Evolutionary conservation across 2,797 vertebrate species (phyloP).

Genomic region (Epinephelus malabaricus): DNA sequence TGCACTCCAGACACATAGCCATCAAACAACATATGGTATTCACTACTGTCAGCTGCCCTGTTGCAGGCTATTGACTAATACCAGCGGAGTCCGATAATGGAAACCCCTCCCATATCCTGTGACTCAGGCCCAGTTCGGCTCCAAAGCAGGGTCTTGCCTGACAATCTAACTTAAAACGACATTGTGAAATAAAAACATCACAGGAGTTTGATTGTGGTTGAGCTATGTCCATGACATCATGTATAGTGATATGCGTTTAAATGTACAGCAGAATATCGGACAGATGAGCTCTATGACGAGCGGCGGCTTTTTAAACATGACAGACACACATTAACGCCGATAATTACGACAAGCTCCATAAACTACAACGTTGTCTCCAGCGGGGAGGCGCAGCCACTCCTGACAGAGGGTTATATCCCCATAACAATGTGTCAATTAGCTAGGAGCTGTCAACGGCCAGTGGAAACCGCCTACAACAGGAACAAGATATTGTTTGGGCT

Average conservation of each 20-base stretch:
- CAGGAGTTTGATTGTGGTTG: background rate
- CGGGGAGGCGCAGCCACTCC: background rate
- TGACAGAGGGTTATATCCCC: slow-evolving; percentile 15
- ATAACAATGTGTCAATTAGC: slow-evolving; percentile 38
- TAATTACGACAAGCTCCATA: background rate
- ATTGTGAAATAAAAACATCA: background rate
- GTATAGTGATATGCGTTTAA: background rate
- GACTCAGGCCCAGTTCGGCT: slow-evolving; percentile 53
- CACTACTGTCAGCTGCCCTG: slow-evolving; percentile 22
- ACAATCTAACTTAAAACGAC: background rate
- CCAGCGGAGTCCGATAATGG: slow-evolving; percentile 51
- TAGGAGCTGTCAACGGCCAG: slow-evolving; percentile 72
- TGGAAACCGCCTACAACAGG: slow-evolving; percentile 53
- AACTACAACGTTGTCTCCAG: background rate
- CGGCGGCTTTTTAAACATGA: slow-evolving; percentile 24
- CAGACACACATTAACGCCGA: background rate
- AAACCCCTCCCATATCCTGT: slow-evolving; percentile 63
- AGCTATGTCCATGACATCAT: slow-evolving; percentile 8
- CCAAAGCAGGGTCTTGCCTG: background rate
- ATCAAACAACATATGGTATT: background rate
- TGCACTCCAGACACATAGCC: slow-evolving; percentile 5
- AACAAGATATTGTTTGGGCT: slow-evolving; percentile 42
- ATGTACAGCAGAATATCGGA: background rate
- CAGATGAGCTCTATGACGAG: slow-evolving; percentile 15
- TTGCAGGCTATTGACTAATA: slow-evolving; percentile 51